Percentiles rank a stretch among this genome's conserved stretches.
phyloP scores from a whole-genome alignment of 1,140 invertebrate genomes.

The Orchesella cincta region DNA sequence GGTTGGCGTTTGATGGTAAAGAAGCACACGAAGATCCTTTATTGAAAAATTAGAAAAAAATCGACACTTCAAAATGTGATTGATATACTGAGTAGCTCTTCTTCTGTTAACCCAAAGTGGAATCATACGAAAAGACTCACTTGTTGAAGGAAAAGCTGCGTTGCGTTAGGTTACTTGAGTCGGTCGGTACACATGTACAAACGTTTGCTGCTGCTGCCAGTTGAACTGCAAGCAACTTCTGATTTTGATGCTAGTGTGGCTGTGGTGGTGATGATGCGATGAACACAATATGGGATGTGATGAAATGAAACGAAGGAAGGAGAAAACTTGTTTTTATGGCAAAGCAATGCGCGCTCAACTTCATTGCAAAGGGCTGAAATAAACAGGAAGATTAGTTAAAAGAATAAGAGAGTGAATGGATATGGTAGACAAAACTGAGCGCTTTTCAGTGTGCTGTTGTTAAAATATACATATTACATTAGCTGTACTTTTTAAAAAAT shows the following conservation, averaged over 20 bases:
- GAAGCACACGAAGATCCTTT: constrained; percentile 7
- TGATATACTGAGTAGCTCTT: constrained; percentile 28
- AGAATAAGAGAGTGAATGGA: no score
- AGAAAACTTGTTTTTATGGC: constrained; percentile 19
- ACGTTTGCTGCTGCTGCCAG: not conserved
- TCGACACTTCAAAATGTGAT: constrained; percentile 25
- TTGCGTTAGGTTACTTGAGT: no score
- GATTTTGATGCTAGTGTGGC: not conserved
- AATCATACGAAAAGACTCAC: constrained; percentile 12
- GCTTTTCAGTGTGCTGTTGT: no score
- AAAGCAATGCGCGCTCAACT: no score
- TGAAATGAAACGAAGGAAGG: constrained; percentile 2
- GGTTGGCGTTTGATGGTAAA: not conserved
- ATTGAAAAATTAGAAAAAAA: constrained; percentile 29
- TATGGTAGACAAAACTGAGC: no score
- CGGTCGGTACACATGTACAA: no score
- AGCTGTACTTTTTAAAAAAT: no score
- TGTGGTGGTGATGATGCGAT: not conserved
- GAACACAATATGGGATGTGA: not conserved
- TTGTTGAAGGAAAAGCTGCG: constrained; percentile 20
- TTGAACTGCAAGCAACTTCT: not conserved
- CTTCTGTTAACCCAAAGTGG: not conserved
- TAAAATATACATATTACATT: no score
- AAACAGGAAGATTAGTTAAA: no score
- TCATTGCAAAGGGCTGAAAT: no score